These are phyloP conservation scores for Alloscopus bannaensis DNA, from an alignment of 2,888 invertebrate genomes.

Conservation along the genomic window DNA sequence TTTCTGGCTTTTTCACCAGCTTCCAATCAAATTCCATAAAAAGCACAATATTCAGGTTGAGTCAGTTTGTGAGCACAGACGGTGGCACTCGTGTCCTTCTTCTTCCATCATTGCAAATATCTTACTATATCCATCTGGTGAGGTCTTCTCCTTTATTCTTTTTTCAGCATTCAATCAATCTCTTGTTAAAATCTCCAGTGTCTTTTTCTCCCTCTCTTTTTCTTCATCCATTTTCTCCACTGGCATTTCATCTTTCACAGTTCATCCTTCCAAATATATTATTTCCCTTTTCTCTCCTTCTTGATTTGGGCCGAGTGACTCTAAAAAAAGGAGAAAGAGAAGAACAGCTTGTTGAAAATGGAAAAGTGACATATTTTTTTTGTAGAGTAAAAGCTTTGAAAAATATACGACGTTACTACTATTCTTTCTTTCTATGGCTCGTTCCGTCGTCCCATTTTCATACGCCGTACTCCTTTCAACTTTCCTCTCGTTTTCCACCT, in stretches of 20 bases:
- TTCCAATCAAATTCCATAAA: too few species aligned
- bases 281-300: too few species aligned
- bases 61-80: too few species aligned
- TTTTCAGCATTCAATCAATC: conserved; percentile 40
- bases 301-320: too few species aligned
- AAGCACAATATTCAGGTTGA: too few species aligned
- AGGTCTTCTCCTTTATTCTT: conserved; percentile 14
- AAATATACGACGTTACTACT: too few species aligned
- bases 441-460: too few species aligned
- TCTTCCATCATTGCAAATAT: neutral
- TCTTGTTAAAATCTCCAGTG: conserved; percentile 13
- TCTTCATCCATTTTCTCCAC: conserved; percentile 35
- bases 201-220: conserved; percentile 25
- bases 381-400: neutral
- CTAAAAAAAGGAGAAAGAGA: neutral
- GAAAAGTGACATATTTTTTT: neutral
- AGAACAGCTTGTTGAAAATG: neutral
- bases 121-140: too few species aligned
- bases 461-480: too few species aligned
- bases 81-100: too few species aligned
- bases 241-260: conserved; percentile 51
- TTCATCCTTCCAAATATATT: conserved; percentile 17
- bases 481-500: neutral
- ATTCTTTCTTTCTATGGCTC: too few species aligned
- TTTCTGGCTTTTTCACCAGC: too few species aligned